Evolutionary conservation across 2,888 invertebrate species (phyloP), one percentile per base, ranked within the genome.

Genomic region (Chorisops tibialis): DNA sequence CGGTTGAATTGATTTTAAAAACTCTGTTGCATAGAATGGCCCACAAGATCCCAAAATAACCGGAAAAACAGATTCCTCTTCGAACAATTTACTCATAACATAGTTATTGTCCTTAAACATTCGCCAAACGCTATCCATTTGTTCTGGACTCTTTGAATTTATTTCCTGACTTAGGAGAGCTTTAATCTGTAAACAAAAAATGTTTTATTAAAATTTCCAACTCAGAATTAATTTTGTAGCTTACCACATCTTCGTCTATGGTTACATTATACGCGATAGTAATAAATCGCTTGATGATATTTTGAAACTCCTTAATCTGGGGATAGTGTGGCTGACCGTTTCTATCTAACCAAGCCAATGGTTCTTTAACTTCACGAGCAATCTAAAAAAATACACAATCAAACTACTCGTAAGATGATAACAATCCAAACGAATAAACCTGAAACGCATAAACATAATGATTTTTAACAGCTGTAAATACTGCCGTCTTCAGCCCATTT

Each of bases 41-140:
- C 76, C 77, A 47, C 77, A 77, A 4, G 76, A 74, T 3, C 76
- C 76, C 11, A 76, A 51, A 2, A 77, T 74, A 0, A 73, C 71
- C 11, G 77, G 77, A 63, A 77, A 77, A 4, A 77, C 64, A 11
- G 72, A 74, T 41, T 77, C 77, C 54, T 77, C 77, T 61, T 77
- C 77, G 58, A 74, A 77, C 0, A 77, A 68, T 62, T 77, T 77
- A 49, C 76, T 72, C 73, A 77, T 75, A 75, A 77, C 74, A 47
- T 76, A 77, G 61, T 76, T 76, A 66, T 77, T 76, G 65, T 77
- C 76, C 59, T 74, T 74, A 62, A 76, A 77, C 52, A 77, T 64
- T 1, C 75, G 67, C 76, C 76, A 77, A 43, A 75, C 73, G 58
- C 74, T 75, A 0, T 74, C 64, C 74, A 77, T 76, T 66, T 77